These are phyloP conservation scores for Linurgus olivaceus DNA, from an alignment of 2,797 vertebrate genomes.

Conservation along the genomic window DNA sequence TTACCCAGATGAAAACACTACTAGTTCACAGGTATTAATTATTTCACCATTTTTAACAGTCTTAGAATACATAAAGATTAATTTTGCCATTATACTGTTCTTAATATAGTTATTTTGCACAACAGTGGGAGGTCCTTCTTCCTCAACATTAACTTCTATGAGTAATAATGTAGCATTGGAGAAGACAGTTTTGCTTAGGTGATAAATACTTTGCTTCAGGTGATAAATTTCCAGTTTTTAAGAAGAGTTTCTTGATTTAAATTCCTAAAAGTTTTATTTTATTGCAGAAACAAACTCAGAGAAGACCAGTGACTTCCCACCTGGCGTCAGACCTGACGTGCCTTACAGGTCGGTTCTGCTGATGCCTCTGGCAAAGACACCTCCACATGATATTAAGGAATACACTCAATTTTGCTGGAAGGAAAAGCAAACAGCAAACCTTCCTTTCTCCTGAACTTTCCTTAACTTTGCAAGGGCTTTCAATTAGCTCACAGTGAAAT, in stretches of 20 bases:
- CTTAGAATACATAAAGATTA: background rate
- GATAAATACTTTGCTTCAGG: background rate
- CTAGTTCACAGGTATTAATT: background rate
- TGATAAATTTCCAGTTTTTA: background rate
- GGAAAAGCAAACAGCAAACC: background rate
- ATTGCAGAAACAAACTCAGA: background rate
- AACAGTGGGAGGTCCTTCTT: background rate
- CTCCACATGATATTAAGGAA: background rate
- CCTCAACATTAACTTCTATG: background rate
- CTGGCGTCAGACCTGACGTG: background rate
- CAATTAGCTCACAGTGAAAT: slow-evolving; percentile 17
- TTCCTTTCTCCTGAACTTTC: background rate
- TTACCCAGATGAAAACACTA: background rate
- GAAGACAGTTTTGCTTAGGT: background rate
- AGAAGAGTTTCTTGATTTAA: background rate
- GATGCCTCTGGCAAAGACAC: background rate
- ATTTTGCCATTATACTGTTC: background rate
- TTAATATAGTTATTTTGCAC: background rate
- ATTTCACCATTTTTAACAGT: background rate
- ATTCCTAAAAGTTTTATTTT: background rate
- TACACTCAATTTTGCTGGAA: background rate
- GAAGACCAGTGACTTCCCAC: background rate
- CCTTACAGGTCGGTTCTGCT: background rate
- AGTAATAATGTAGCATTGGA: background rate
- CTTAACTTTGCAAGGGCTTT: background rate